Percentiles rank a stretch among this genome's conserved stretches.
Conservation (phyloP, 2,113 vertebrate species). For the Poicephalus meyeri region DNA sequence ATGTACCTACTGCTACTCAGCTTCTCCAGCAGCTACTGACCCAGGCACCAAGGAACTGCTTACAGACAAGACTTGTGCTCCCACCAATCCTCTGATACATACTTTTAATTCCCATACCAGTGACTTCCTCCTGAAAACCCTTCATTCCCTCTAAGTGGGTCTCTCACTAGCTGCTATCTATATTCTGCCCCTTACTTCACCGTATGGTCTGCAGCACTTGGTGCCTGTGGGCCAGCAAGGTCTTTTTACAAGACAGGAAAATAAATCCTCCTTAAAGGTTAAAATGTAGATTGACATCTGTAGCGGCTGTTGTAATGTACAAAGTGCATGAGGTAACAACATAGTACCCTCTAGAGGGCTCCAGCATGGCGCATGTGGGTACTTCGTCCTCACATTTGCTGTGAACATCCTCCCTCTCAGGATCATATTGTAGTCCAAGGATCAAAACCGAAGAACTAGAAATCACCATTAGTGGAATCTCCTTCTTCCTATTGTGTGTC, state of each 20-base stretch:
- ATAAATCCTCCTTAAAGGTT: background rate
- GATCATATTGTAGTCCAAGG: background rate
- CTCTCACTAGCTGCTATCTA: background rate
- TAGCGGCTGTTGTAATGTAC: background rate
- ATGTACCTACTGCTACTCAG: background rate
- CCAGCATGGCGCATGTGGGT: background rate
- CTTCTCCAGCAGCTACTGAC: fast-evolving
- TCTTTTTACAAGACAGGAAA: background rate
- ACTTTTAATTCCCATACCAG: background rate
- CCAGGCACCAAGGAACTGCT: fast-evolving
- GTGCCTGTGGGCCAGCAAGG: background rate
- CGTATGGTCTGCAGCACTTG: fast-evolving
- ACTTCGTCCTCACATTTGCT: background rate
- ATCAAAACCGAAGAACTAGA: background rate
- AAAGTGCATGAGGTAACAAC: background rate
- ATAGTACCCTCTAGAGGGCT: background rate
- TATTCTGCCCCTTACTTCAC: background rate
- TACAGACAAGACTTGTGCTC: background rate
- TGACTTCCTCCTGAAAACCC: background rate
- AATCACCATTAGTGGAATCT: background rate
- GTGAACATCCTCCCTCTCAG: background rate
- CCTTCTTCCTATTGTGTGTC: background rate
- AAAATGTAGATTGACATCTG: background rate
- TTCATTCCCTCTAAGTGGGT: background rate
- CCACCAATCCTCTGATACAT: background rate